These are phyloP conservation scores for Phytoseiulus persimilis DNA, from an alignment of 2,888 invertebrate genomes.

Conservation along the genomic window DNA sequence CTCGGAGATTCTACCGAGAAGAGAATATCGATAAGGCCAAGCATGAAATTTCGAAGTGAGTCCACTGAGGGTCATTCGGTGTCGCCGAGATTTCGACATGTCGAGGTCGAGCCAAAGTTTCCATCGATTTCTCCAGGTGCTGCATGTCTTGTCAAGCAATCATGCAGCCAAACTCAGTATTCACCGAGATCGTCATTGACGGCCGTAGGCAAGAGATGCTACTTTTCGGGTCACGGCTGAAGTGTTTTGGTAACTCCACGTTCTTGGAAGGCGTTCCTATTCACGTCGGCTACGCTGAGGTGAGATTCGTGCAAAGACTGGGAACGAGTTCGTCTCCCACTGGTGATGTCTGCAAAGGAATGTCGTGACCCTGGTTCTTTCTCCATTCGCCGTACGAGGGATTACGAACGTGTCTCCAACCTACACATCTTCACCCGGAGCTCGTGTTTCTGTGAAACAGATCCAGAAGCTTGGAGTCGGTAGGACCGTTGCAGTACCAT, in stretches of 20 bases:
- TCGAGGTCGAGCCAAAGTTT: too few species aligned
- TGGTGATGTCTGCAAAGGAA: too few species aligned
- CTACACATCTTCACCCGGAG: too few species aligned
- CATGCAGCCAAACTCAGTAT: not conserved
- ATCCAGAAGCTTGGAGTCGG: not conserved
- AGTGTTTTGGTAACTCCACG: not conserved
- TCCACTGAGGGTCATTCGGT: not conserved
- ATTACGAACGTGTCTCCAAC: too few species aligned
- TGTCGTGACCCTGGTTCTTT: too few species aligned
- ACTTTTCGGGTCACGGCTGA: not conserved
- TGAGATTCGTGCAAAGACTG: not conserved
- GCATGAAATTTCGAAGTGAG: conserved; percentile 14
- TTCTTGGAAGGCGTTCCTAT: not conserved
- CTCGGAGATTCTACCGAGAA: not conserved
- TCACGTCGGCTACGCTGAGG: not conserved
- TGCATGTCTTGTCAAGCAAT: not conserved
- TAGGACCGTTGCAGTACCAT: too few species aligned
- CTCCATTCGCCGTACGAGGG: too few species aligned
- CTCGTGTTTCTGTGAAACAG: too few species aligned
- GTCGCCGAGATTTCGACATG: too few species aligned
- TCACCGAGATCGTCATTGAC: not conserved
- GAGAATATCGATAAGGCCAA: not conserved
- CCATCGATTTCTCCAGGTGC: not conserved
- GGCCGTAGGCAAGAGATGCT: not conserved
- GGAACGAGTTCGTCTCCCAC: not conserved